These are phyloP conservation scores for Agrochola circellaris DNA, from an alignment of 2,888 invertebrate genomes.

Conservation along the genomic window DNA sequence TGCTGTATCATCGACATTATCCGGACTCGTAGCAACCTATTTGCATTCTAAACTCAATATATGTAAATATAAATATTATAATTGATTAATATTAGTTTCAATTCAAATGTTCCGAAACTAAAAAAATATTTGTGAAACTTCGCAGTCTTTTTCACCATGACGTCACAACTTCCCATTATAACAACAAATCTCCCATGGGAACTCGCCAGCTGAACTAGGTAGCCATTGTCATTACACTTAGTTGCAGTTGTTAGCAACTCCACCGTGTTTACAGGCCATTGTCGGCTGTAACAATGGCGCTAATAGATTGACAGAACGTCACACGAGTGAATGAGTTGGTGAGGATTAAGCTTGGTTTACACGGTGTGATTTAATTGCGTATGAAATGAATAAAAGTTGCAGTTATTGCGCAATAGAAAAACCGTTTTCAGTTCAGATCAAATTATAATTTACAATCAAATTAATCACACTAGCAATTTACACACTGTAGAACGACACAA, in stretches of 20 bases:
- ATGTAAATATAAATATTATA: neutral
- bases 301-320: constrained; percentile 14
- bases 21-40: neutral
- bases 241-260: constrained; percentile 21
- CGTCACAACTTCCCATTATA: neutral
- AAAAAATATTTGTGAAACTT: neutral
- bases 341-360: neutral
- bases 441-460: too few relatives aligned
- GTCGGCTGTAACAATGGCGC: constrained; percentile 18
- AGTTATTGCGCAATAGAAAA: too few relatives aligned
- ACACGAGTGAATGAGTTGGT: constrained; percentile 1
- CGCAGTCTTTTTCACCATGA: neutral
- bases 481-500: too few relatives aligned
- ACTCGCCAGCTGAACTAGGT: neutral
- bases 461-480: too few relatives aligned
- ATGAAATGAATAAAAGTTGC: too few relatives aligned
- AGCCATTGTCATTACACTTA: constrained; percentile 8
- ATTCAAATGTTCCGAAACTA: neutral
- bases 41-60: neutral
- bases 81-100: neutral
- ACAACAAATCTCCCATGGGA: neutral
- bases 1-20: neutral
- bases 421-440: too few relatives aligned
- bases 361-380: neutral
- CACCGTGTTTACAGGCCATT: constrained; percentile 5